phyloP scores from a whole-genome alignment of 1,140 invertebrate species.

The Drosophila mauritiana region DNA sequence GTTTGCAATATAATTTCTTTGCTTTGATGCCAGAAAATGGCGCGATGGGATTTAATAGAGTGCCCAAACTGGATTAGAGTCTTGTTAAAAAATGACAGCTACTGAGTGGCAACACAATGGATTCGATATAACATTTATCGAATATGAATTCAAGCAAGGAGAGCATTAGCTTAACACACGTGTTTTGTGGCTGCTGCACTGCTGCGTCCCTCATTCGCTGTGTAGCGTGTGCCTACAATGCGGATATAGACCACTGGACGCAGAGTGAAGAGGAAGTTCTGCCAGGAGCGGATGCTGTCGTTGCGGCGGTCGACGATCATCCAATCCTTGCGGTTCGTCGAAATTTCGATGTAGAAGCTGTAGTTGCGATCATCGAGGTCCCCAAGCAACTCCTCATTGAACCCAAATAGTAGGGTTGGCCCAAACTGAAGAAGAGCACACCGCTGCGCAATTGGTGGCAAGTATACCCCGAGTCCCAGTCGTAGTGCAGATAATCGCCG shows the following conservation, averaged over 20 bases:
- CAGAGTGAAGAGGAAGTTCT: constrained; percentile 92
- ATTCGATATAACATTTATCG: too few relatives aligned
- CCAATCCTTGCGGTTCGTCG: constrained; percentile 94
- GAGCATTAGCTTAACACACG: background rate
- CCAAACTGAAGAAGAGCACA: constrained; percentile 96
- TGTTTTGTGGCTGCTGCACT: background rate
- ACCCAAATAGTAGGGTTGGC: constrained; percentile 97
- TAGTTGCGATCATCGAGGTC: constrained; percentile 99
- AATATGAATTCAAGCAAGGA: constrained; percentile 14
- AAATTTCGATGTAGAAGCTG: constrained; percentile 98
- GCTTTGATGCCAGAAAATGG: constrained; percentile 53
- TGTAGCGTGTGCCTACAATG: constrained; percentile 97
- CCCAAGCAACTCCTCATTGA: constrained; percentile 96
- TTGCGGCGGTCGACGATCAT: constrained; percentile 90
- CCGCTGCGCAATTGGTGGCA: constrained; percentile 99
- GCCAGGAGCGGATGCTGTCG: constrained; percentile 91
- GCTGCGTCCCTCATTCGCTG: constrained; percentile 95
- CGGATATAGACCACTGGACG: constrained; percentile 96
- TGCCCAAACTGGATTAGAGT: background rate
- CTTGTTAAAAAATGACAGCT: too few relatives aligned
- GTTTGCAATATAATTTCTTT: constrained; percentile 16
- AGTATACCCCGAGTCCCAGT: constrained; percentile 99
- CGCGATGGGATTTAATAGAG: constrained; percentile 28
- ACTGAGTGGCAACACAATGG: too few relatives aligned
- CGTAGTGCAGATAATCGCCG: constrained; percentile 96